phyloP scores from a whole-genome alignment of 2,113 vertebrate species.

The Pelmatolapia mariae region DNA sequence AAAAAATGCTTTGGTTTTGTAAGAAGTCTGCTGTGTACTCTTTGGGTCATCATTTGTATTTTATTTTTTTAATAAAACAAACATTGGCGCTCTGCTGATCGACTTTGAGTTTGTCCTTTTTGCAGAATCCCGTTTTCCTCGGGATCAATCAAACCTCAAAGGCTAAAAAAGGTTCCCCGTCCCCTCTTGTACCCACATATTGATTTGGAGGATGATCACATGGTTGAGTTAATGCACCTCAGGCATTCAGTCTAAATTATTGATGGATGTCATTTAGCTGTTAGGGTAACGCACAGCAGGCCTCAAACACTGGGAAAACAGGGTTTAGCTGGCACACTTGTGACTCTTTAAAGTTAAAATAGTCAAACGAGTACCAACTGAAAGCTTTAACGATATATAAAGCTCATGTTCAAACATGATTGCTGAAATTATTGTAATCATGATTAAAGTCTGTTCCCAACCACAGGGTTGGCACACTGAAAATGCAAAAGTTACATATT shows the following conservation, averaged over 20 bases:
- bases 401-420: neutral
- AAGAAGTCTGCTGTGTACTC: slow-evolving; percentile 62
- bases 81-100: slow-evolving; percentile 44
- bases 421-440: neutral
- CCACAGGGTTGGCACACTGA: neutral
- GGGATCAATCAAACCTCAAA: neutral
- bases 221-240: neutral
- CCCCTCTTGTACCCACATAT: neutral
- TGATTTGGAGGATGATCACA: neutral
- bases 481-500: neutral
- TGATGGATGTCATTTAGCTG: neutral
- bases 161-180: neutral
- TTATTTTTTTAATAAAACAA: slow-evolving; percentile 80
- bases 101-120: neutral
- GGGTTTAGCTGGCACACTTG: neutral
- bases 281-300: neutral
- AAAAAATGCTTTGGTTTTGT: slow-evolving; percentile 38
- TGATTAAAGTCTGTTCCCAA: neutral
- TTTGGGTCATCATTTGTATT: slow-evolving; percentile 75
- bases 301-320: neutral
- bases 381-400: neutral
- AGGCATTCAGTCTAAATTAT: neutral
- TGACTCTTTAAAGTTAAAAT: neutral
- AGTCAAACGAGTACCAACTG: neutral
- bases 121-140: neutral